Base-by-base conservation (phyloP, 1,140 invertebrate species). In the Drosophila nasuta region DNA sequence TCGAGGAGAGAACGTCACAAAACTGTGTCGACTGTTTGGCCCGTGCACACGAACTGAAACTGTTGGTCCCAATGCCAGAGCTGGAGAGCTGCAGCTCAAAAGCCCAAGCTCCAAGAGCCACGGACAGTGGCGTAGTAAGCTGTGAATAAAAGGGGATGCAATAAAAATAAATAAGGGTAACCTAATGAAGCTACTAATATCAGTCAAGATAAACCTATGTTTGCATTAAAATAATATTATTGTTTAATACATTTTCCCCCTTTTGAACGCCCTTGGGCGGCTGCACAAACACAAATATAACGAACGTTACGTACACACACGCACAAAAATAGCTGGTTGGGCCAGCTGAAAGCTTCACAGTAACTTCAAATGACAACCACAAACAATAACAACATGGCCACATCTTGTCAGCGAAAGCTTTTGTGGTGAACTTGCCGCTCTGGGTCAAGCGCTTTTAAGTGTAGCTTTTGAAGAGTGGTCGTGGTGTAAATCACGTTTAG, bases 1-100 rank as follows among this genome's bases (percentile, higher is more conserved):
- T 54, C 58, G 10, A 13, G 43, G 35, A 58, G 63, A 64, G 51
- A 72, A 72, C 54, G 62, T 45, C 11, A 52, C 64, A 79, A 79
- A 67, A 54, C 81, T 66, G 30, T 74, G 45, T 74, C 70, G 78
- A 86, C 82, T 74, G 82, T 56, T 77, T 86, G 82, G 80, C 68
- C 67, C 75, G 75, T 85, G 67, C 75, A 75, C 72, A 70, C 59
- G 66, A 85, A 85, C 82, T 85, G 77, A 83, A 65, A 56, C 67
- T 71, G 67, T 35, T 64, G 67, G 51, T 43, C 38, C 57, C 67
- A 64, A 52, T 54, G 49, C 15, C 45, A 56, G 56, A 67, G 77
- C 77, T 79, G 62, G 57, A 65, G 51, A 79, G 73, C 76, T 75
- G 58, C 70, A 56, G 62, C 66, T 78, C 71, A 74, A 74, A 74